A percentile compares a stretch with the other conserved stretches of the same genome.
Conservation (phyloP, 92 coral and sea anemone genomes). For the Porites rus region DNA sequence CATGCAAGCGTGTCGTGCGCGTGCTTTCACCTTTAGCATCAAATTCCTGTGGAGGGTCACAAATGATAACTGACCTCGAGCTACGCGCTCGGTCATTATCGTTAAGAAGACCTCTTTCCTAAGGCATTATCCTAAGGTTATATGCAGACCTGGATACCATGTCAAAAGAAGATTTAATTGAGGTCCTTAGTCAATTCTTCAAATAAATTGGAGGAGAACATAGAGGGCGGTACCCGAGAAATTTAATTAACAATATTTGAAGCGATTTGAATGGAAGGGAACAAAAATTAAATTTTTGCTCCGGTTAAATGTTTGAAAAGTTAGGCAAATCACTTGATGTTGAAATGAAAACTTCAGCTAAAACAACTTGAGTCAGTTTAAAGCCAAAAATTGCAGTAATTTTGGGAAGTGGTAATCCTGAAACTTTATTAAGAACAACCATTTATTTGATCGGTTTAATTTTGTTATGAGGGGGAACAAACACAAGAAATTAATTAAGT, state of each 20-base stretch:
- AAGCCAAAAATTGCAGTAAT: background rate
- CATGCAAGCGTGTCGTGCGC: no score
- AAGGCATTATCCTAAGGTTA: background rate
- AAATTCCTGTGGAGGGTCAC: no score
- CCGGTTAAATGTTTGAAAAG: slow-evolving; percentile 4
- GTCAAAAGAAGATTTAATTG: background rate
- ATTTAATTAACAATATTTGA: background rate
- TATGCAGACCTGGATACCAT: slow-evolving; percentile 18
- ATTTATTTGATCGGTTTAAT: slow-evolving; percentile 7
- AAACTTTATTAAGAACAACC: background rate
- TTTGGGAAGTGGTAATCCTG: no score
- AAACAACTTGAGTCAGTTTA: background rate
- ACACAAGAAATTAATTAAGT: background rate
- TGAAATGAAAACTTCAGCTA: slow-evolving; percentile 9
- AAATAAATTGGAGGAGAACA: slow-evolving; percentile 4
- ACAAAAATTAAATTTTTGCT: slow-evolving; percentile 4
- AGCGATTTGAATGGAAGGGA: background rate
- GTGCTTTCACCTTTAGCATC: no score
- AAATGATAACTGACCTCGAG: no score
- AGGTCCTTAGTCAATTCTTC: slow-evolving; percentile 29
- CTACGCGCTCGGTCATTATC: no score
- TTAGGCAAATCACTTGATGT: background rate
- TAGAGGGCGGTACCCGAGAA: background rate
- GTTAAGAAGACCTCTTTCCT: no score
- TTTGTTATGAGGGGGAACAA: background rate